Evolutionary conservation across 2,113 vertebrate species (phyloP).

Genomic region (Scortum barcoo): DNA sequence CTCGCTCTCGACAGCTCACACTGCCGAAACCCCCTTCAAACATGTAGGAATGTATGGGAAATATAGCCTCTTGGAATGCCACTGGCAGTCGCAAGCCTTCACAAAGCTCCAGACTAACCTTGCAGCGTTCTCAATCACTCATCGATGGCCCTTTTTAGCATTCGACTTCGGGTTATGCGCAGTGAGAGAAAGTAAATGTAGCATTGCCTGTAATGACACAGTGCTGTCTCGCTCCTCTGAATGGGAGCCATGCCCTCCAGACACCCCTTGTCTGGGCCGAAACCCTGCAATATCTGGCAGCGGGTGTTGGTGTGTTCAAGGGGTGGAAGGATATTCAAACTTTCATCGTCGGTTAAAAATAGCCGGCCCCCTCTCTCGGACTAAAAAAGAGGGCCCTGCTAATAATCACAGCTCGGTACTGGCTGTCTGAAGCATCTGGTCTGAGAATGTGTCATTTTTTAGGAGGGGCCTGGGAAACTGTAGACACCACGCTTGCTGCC

Average conservation of each 20-base stretch:
- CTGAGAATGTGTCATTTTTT: slow-evolving; percentile 83
- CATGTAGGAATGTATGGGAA: slow-evolving; percentile 82
- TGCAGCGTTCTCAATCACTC: slow-evolving; percentile 69
- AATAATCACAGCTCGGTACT: slow-evolving; percentile 83
- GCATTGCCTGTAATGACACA: slow-evolving; percentile 66
- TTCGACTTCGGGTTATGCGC: slow-evolving; percentile 36
- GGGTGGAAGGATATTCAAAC: slow-evolving; percentile 76
- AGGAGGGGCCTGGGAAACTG: slow-evolving; percentile 85
- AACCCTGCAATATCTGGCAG: slow-evolving; percentile 63
- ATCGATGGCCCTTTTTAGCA: slow-evolving; percentile 42
- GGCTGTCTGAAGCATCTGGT: slow-evolving; percentile 81
- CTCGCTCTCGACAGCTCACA: slow-evolving; percentile 71
- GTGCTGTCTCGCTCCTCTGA: slow-evolving; percentile 40
- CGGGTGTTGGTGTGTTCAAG: slow-evolving; percentile 52
- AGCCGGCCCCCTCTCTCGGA: slow-evolving; percentile 55
- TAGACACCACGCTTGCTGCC: slow-evolving; percentile 78
- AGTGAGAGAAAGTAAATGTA: slow-evolving; percentile 69
- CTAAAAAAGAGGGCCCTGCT: slow-evolving; percentile 76
- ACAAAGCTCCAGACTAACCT: slow-evolving; percentile 36
- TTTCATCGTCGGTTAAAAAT: slow-evolving; percentile 81
- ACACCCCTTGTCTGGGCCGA: slow-evolving; percentile 55
- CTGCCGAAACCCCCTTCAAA: slow-evolving; percentile 53
- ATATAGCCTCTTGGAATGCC: slow-evolving; percentile 73
- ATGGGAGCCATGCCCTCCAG: slow-evolving; percentile 57
- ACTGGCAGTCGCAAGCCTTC: slow-evolving; percentile 43